Evolutionary conservation across 2,113 vertebrate species (phyloP), one percentile per base, ranked within the genome.

Genomic region (Caretta caretta): DNA sequence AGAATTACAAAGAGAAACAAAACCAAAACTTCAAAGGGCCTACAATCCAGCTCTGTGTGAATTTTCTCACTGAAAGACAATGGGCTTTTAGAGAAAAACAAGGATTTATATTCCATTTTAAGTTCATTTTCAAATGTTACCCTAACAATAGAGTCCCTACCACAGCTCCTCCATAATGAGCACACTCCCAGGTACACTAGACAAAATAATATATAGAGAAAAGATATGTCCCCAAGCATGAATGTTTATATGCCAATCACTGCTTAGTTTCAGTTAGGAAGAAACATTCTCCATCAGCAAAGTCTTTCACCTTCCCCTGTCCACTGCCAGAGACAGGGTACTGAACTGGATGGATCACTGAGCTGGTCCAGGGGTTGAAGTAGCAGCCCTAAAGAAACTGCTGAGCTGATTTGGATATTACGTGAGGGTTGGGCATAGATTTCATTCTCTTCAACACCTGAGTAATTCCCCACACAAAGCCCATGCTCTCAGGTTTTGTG

Each of bases 371-470:
- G 48, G 16, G 16, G 10, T 62, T 91, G 56, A 62, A 92, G 31
- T 53, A 91, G 84, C 84, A 93, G 84, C 27, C 65, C 91, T 90
- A 31, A 84, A 96, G 91, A 95, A 91, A 95, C 5, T 85, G 16
- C 82, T 94, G 86, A 87, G 27, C 75, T 78, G 83, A 54, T 76
- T 75, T 16, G 54, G 54, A 76, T 93, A 88, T 91, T 83, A 51
- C 78, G 27, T 54, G 8, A 90, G n/a, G 31, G 31, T 0, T 86
- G 90, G 89, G 92, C 82, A 90, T 90, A 59, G 79, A 54, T 10
- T 27, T 69, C 46, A 90, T 86, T 88, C 87, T n/a, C 69, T 69
- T 35, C 4, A 24, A 19, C 42, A 79, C 11, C 3, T n/a, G 50
- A 48, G 35, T 84, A 93, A 72, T 76, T 86, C 65, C 59, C 76